Percentiles rank a stretch among this genome's conserved stretches.
These are phyloP conservation scores for Entomyzon cyanotis DNA, from an alignment of 2,113 vertebrate species.

Conservation along the genomic window DNA sequence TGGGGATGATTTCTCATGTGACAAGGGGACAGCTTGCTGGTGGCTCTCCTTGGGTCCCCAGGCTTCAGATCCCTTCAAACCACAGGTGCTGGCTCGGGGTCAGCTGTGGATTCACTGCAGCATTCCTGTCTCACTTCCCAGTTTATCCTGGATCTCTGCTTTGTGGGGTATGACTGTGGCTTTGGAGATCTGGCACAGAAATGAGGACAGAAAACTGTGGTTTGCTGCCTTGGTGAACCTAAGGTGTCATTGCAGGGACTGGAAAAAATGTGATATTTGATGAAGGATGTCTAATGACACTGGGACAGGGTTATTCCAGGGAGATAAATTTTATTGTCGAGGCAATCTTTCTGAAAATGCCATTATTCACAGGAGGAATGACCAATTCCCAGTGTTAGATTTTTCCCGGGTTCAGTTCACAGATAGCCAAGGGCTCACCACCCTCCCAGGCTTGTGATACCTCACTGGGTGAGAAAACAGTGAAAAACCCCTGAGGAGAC, in stretches of 20 bases:
- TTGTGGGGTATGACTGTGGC: background rate
- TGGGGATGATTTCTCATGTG: accelerated
- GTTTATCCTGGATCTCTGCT: background rate
- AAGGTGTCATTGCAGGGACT: background rate
- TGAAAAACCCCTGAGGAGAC: background rate
- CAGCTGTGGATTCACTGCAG: background rate
- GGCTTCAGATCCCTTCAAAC: background rate
- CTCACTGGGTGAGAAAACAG: background rate
- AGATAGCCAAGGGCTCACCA: background rate
- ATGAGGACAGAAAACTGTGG: background rate
- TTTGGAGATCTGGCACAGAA: background rate
- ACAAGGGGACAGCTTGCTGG: background rate
- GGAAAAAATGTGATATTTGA: background rate
- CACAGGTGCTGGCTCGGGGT: background rate
- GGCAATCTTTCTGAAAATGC: background rate
- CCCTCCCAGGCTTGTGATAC: background rate
- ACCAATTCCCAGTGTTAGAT: no score
- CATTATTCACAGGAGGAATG: background rate
- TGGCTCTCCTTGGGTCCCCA: accelerated
- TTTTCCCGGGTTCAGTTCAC: background rate
- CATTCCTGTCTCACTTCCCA: background rate
- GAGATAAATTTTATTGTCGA: background rate
- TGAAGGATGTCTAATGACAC: no score
- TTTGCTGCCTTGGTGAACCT: background rate
- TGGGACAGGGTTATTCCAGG: background rate